A percentile compares a stretch with the other conserved stretches of the same genome.
Evolutionary conservation across 2,888 invertebrate species (phyloP).

Genomic region (Acanthococcus lagerstroemiae): DNA sequence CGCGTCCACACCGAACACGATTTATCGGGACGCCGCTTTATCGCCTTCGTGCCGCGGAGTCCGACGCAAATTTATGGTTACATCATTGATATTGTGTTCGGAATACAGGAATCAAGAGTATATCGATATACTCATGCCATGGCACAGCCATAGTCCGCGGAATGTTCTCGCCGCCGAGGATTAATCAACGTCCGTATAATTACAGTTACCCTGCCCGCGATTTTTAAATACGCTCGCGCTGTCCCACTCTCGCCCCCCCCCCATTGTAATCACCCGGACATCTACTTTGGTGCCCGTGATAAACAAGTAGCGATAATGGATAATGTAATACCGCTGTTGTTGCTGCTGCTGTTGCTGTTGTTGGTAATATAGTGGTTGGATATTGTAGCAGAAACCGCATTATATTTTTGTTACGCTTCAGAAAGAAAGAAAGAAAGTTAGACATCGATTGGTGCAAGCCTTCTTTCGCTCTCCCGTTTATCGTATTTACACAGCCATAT

Average conservation of each 20-base stretch:
- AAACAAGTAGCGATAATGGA: neutral
- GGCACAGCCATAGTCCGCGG: neutral
- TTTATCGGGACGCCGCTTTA: neutral
- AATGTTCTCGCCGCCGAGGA: neutral
- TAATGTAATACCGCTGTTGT: neutral
- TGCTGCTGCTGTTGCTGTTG: neutral
- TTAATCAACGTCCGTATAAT: neutral
- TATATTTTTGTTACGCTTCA: constrained; percentile 20
- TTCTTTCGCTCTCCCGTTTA: constrained; percentile 11
- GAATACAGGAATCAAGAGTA: neutral
- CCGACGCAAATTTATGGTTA: neutral
- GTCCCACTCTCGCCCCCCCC: too few relatives aligned
- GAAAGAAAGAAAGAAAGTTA: constrained; percentile 22
- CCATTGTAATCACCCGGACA: neutral
- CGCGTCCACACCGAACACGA: neutral
- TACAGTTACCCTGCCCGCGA: neutral
- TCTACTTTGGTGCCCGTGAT: neutral
- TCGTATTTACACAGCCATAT: constrained; percentile 4
- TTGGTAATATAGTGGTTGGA: too few relatives aligned
- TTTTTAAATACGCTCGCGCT: too few relatives aligned
- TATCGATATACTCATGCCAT: neutral
- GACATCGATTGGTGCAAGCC: constrained; percentile 17
- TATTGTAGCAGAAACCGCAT: constrained; percentile 14
- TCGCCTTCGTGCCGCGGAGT: neutral
- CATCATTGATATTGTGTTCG: neutral